phyloP scores from a whole-genome alignment of 2,797 vertebrate species.

The Lutjanus campechanus region DNA sequence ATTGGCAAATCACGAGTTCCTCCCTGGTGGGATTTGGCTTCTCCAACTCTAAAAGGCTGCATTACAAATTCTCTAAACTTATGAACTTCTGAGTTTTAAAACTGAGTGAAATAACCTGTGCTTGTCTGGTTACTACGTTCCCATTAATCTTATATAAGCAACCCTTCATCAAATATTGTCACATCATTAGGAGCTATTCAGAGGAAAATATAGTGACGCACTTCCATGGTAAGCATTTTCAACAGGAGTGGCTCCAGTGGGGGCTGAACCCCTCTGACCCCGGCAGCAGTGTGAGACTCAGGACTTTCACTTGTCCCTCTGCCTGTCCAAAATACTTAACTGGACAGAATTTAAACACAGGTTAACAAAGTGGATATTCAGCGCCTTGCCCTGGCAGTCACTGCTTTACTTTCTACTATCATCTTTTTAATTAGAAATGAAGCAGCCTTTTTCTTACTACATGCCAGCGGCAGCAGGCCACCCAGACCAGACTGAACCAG shows the following conservation, averaged over 20 bases:
- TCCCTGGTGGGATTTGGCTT: too few relatives aligned
- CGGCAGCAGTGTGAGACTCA: not conserved
- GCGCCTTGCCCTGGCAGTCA: not conserved
- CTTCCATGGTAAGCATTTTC: not conserved
- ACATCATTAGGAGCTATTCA: not conserved
- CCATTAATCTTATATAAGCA: not conserved
- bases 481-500: conserved; percentile 32
- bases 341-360: not conserved
- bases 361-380: not conserved
- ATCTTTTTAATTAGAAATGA: conserved; percentile 10
- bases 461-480: conserved; percentile 33
- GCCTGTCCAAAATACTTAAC: conserved; percentile 6
- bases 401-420: not conserved
- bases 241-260: not conserved
- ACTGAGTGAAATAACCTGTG: not conserved
- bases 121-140: not conserved
- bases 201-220: not conserved
- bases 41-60: not conserved
- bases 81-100: not conserved
- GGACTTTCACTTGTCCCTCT: conserved; percentile 4
- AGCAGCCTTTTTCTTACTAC: not conserved
- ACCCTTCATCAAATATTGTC: not conserved
- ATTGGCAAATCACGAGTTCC: too few relatives aligned
- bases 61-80: not conserved
- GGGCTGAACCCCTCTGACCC: not conserved